Evolutionary conservation across 2,797 vertebrate genomes (phyloP).

Genomic region (Karalla daura): DNA sequence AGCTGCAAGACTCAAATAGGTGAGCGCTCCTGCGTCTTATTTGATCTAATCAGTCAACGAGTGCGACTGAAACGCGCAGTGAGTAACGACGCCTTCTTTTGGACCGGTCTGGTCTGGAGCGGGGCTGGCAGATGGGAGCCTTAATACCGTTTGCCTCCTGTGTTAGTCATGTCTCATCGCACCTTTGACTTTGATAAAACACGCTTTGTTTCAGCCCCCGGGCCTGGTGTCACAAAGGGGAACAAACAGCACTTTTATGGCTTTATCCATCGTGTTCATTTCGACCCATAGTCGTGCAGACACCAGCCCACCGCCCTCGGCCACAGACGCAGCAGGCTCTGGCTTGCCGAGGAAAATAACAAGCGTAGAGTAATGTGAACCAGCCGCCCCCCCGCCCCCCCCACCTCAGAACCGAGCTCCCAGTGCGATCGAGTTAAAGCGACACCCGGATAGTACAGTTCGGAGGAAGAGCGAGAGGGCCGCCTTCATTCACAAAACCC

Average conservation of each 20-base stretch:
- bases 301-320: constrained; percentile 37
- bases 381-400: neutral
- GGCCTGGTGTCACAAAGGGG: constrained; percentile 69
- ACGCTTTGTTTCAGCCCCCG: constrained; percentile 71
- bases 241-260: constrained; percentile 76
- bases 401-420: too few species aligned
- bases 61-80: too few species aligned
- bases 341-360: constrained; percentile 53
- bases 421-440: constrained; percentile 29
- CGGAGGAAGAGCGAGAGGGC: neutral
- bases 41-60: too few species aligned
- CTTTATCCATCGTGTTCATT: constrained; percentile 73
- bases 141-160: constrained; percentile 71
- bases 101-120: constrained; percentile 56
- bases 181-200: constrained; percentile 75
- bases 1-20: too few species aligned
- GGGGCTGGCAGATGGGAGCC: constrained; percentile 65
- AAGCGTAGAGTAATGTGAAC: constrained; percentile 60
- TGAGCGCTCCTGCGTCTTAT: too few species aligned
- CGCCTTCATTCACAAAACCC: constrained; percentile 30
- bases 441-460: constrained; percentile 6
- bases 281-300: constrained; percentile 70
- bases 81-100: too few species aligned
- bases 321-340: constrained; percentile 51
- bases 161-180: constrained; percentile 79